Conservation (phyloP, 1,140 invertebrate species). For the Centruroides vittatus region DNA sequence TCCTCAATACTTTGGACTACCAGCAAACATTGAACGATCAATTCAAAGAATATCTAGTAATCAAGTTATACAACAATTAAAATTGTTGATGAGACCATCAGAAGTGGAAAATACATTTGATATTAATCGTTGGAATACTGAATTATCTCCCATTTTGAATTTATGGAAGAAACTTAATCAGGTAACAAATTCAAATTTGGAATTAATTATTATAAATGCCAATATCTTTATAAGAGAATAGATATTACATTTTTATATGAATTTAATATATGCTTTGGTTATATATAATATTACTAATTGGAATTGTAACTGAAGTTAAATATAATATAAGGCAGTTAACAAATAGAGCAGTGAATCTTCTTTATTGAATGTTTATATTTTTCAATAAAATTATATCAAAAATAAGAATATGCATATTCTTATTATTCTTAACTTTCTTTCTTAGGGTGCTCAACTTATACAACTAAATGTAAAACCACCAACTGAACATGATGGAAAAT, state of each 20-base stretch:
- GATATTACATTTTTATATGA: too few species aligned
- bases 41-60: constrained; percentile 53
- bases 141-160: constrained; percentile 48
- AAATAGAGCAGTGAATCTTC: too few species aligned
- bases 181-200: constrained; percentile 21
- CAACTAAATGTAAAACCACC: constrained; percentile 21
- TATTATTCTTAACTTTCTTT: not conserved
- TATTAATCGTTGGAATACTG: constrained; percentile 37
- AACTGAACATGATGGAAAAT: constrained; percentile 25
- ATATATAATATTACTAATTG: too few species aligned
- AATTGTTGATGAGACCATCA: constrained; percentile 26
- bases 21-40: constrained; percentile 62
- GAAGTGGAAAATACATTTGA: constrained; percentile 27
- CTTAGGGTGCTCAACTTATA: constrained; percentile 19
- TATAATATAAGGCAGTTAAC: too few species aligned
- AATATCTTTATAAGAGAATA: too few species aligned
- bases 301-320: too few species aligned
- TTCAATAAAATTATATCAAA: too few species aligned
- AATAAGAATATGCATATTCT: too few species aligned
- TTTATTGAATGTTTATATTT: too few species aligned
- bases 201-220: too few species aligned
- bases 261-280: too few species aligned
- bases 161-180: constrained; percentile 61
- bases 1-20: constrained; percentile 58
- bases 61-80: constrained; percentile 46